Base-by-base conservation (phyloP, 2,797 vertebrate species). In the Acropternis orthonyx region DNA sequence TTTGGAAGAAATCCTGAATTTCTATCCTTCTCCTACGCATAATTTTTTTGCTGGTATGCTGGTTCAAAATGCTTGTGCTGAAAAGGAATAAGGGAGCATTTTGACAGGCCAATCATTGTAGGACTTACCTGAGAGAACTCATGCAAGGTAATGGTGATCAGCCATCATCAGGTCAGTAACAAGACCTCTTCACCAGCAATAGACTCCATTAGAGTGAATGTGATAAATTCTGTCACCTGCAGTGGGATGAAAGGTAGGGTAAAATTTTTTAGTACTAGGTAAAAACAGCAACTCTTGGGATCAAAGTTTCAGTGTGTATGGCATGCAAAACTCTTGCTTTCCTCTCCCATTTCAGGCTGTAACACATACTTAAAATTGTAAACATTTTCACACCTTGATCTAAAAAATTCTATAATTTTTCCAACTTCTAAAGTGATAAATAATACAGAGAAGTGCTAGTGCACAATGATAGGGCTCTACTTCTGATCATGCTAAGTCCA, bases 21-120 rank as follows among this genome's bases (percentile, higher is more conserved):
- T 61, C 54, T 41, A 1, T 43, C 22, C 3, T 0, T 46, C 59
- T 58, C 55, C n/a, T 34, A 2, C 0, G 4, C 12, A n/a, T 22
- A 41, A 74, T 69, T 65, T 51, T n/a, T 24, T 72, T 78, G 51
- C 30, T 49, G 41, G 37, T 32, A 2, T 2, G 9, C 20, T 32
- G 37, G 41, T 14, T 71, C 65, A 24, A 36, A 75, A 44, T 5
- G 12, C 63, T 18, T 55, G 17, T 48, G 54, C 36, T 17, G 37
- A 34, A 34, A 61, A 32, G 28, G 37, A 62, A 23, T 0, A 51
- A 24, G 48, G 55, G 74, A 82, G 63, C 12, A 11, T 73, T 93
- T 89, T 89, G 86, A 69, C 46, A 82, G 63, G 36, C 24, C 63
- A 76, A 36, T 24, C 67, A 22, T 13, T 22, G 7, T 18, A 10